Percentiles rank a stretch among this genome's conserved stretches.
These are phyloP conservation scores for Phrynocephalus forsythii DNA, from an alignment of 2,797 vertebrate genomes.

Conservation along the genomic window DNA sequence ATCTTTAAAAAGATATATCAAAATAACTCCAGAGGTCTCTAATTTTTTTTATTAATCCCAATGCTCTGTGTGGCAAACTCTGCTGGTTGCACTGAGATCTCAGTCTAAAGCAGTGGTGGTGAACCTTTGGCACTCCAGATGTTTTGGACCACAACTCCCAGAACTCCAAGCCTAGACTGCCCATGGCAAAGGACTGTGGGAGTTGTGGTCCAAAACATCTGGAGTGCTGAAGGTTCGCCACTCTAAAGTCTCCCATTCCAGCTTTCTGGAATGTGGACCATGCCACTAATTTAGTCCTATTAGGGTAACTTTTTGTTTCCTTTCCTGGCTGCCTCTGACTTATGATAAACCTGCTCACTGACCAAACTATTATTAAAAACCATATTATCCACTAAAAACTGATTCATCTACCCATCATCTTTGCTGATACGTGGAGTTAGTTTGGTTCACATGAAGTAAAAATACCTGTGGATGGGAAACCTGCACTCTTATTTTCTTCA, in stretches of 20 bases:
- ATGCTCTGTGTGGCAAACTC: neutral
- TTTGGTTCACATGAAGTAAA: neutral
- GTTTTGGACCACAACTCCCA: too few species aligned
- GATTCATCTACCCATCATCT: neutral
- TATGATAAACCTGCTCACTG: neutral
- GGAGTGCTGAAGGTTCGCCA: too few species aligned
- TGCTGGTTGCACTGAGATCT: neutral
- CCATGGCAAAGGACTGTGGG: too few species aligned
- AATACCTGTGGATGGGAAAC: neutral
- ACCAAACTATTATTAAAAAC: conserved; percentile 16
- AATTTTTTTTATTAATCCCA: conserved; percentile 24
- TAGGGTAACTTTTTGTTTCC: neutral
- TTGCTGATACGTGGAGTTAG: neutral
- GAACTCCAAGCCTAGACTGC: too few species aligned
- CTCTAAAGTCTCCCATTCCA: neutral
- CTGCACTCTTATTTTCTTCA: conserved; percentile 1
- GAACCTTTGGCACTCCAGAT: too few species aligned
- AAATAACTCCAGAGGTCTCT: neutral
- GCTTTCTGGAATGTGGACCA: neutral
- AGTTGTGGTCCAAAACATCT: too few species aligned
- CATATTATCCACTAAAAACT: conserved; percentile 17
- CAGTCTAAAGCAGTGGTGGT: neutral
- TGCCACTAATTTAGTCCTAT: conserved; percentile 12
- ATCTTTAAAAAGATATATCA: neutral
- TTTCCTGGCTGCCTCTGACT: neutral